Percentiles rank a stretch among this genome's conserved stretches.
These are phyloP conservation scores for Lampropteryx suffumata DNA, from an alignment of 2,888 invertebrate genomes.

Conservation along the genomic window DNA sequence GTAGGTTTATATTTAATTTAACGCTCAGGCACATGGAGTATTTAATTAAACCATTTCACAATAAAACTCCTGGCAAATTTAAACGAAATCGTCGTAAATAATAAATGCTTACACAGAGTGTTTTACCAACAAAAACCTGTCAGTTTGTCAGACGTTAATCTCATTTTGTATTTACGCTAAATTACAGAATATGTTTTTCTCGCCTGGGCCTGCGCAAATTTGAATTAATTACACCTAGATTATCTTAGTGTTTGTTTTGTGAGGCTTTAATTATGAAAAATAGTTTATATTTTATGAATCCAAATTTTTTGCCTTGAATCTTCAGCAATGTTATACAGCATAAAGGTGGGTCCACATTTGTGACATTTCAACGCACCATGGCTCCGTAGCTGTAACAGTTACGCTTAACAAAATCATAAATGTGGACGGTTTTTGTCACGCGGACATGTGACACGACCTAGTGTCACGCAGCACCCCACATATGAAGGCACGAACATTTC, in stretches of 20 bases:
- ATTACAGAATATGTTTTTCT: conserved; percentile 35
- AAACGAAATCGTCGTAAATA: conserved; percentile 40
- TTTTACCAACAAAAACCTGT: conserved; percentile 41
- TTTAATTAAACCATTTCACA: background rate
- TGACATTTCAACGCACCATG: too few relatives aligned
- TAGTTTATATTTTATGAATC: background rate
- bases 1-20: too few relatives aligned
- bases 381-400: too few relatives aligned
- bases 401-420: too few relatives aligned
- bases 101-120: conserved; percentile 36
- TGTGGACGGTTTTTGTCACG: too few relatives aligned
- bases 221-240: conserved; percentile 15
- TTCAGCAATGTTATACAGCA: background rate
- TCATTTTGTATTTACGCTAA: conserved; percentile 40
- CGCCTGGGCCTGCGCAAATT: conserved; percentile 20
- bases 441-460: too few relatives aligned
- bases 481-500: too few relatives aligned
- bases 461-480: too few relatives aligned
- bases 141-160: conserved; percentile 48
- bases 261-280: background rate
- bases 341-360: too few relatives aligned
- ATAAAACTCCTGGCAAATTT: conserved; percentile 28
- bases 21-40: too few relatives aligned
- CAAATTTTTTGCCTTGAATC: background rate
- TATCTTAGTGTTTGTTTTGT: conserved; percentile 3